Base-by-base conservation (phyloP, 2,113 vertebrate genomes). In the Chionodraco myersi region DNA sequence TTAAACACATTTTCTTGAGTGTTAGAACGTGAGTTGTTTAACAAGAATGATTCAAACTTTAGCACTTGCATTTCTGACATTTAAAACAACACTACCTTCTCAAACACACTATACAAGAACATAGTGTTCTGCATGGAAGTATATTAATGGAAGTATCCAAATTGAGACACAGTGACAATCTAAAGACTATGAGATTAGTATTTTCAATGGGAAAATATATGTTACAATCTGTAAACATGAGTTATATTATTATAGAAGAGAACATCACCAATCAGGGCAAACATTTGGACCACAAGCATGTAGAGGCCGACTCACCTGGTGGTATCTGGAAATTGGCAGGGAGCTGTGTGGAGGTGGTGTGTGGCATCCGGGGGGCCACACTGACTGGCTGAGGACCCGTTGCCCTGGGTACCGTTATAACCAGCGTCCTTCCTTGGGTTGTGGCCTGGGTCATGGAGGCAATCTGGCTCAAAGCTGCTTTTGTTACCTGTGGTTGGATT, bases 271-370 rank as follows among this genome's bases (percentile, higher is more conserved):
- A 30, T 34, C n/a, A 69, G 9, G 49, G 7, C 26, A 9, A 56
- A 7, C 9, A n/a, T 10, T 4, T 14, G n/a, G 15, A 44, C 30
- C 26, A 41, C 12, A 21, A 26, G 30, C 26, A 0, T 0, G 16
- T 21, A 4, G 16, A 21, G 57, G 18, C 96, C 7, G 7, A 41
- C 36, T 84, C 92, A 98, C 98, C 98, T 94, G 96, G 88, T 16
- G 96, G 96, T 56, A 98, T 96, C 85, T 98, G 97, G 71, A 98
- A 90, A 82, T 95, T 96, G 10, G 96, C 92, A 23, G 96, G 96
- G 18, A 98, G 63, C 70, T 95, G 96, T 3, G 96, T 72, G 2
- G 96, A 79, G 2, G 94, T 57, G 0, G 94, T 68, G 64, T 72
- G 91, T 10, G 93, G 87, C 10, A 90, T 74, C 58, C 93, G 93